Conservation (phyloP, 2,797 vertebrate species). For the Artibeus jamaicensis region DNA sequence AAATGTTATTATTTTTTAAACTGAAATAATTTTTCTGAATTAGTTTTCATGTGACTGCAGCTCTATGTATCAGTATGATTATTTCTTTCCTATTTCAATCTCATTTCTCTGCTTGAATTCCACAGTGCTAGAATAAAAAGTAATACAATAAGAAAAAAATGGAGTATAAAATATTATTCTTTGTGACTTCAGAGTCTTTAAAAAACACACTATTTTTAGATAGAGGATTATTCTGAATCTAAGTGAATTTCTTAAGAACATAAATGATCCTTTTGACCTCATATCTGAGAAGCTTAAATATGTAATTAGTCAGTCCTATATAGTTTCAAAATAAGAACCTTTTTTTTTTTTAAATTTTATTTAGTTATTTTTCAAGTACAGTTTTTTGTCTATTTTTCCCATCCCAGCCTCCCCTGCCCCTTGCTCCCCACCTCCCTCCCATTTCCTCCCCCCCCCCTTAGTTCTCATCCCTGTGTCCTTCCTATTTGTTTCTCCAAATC, state of each 20-base stretch:
- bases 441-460: no score
- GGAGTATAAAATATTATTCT: conserved; percentile 16
- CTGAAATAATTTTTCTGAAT: neutral
- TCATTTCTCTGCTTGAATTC: conserved; percentile 2
- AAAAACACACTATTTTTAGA: neutral
- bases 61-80: neutral
- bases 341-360: no score
- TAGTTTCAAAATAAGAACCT: conserved; percentile 50
- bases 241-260: conserved; percentile 32
- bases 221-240: conserved; percentile 36
- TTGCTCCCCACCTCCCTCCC: no score
- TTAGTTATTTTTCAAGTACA: no score
- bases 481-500: no score
- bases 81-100: neutral
- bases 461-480: no score
- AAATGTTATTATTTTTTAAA: neutral
- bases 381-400: no score
- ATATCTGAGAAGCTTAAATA: conserved; percentile 29
- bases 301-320: conserved; percentile 11
- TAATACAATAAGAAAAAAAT: neutral
- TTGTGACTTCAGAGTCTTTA: neutral
- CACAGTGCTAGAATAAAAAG: neutral
- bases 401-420: no score
- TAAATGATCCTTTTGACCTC: conserved; percentile 22
- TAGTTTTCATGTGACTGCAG: neutral